A percentile compares a stretch with the other conserved stretches of the same genome.
Conservation (phyloP, 1,140 invertebrate species). For the Artemia franciscana region DNA sequence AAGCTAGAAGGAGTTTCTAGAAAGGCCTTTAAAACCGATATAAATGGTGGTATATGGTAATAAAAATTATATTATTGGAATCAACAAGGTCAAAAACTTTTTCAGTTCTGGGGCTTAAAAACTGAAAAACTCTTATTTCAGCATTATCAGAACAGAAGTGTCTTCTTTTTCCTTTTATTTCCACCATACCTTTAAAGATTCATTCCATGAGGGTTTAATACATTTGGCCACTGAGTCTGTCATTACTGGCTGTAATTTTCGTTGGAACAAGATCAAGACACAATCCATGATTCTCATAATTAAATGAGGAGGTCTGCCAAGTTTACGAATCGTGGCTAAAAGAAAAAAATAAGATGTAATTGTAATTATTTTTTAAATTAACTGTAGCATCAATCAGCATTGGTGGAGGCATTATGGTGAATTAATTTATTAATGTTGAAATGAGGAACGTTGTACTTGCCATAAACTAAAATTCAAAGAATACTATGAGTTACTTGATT, state of each 20-base stretch:
- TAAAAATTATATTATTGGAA: neutral
- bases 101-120: too few relatives aligned
- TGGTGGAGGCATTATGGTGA: too few relatives aligned
- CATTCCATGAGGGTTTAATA: conserved; percentile 81
- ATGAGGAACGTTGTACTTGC: too few relatives aligned
- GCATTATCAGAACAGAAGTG: neutral
- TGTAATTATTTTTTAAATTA: too few relatives aligned
- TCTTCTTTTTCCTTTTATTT: too few relatives aligned
- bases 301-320: conserved; percentile 78
- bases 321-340: conserved; percentile 67
- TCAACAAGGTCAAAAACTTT: neutral
- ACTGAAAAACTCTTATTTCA: conserved; percentile 3
- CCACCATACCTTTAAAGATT: conserved; percentile 58
- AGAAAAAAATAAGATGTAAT: conserved; percentile 10
- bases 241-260: conserved; percentile 52
- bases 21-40: too few relatives aligned
- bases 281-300: conserved; percentile 98
- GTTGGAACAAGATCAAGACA: conserved; percentile 75
- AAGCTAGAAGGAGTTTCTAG: too few relatives aligned
- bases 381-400: too few relatives aligned
- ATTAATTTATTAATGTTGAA: too few relatives aligned
- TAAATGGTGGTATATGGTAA: too few relatives aligned
- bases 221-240: conserved; percentile 53
- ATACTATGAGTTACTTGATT: too few relatives aligned
- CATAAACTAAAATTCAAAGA: too few relatives aligned